phyloP scores from a whole-genome alignment of 2,113 vertebrate genomes.

The Mesembrinibis cayennensis region DNA sequence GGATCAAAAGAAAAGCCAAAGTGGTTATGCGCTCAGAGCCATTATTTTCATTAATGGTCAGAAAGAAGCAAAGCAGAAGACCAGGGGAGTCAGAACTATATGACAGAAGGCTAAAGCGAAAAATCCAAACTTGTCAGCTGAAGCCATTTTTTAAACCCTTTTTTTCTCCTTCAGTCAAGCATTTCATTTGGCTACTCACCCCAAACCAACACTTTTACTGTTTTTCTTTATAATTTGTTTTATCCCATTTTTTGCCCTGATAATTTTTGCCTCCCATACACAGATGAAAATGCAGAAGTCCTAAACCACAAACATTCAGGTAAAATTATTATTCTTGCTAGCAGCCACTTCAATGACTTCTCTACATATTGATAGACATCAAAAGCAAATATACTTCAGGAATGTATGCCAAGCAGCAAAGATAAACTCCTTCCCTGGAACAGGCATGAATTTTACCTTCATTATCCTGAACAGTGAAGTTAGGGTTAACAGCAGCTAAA shows the following conservation, averaged over 20 bases:
- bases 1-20: background rate
- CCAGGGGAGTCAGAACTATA: background rate
- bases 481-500: slow-evolving; percentile 91
- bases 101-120: background rate
- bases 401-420: background rate
- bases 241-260: background rate
- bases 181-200: background rate
- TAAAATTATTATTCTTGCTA: background rate
- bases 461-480: slow-evolving; percentile 95
- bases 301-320: background rate
- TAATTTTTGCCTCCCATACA: background rate
- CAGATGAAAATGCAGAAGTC: background rate
- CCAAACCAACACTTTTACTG: background rate
- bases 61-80: background rate
- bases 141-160: background rate
- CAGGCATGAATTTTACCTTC: slow-evolving; percentile 83
- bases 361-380: background rate
- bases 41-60: background rate
- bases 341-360: background rate
- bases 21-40: background rate
- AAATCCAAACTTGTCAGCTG: background rate
- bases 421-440: background rate
- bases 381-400: background rate
- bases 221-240: background rate
- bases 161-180: background rate